Percentiles rank a stretch among this genome's conserved stretches.
Conservation (phyloP, 2,797 vertebrate species). For the Anomalospiza imberbis region DNA sequence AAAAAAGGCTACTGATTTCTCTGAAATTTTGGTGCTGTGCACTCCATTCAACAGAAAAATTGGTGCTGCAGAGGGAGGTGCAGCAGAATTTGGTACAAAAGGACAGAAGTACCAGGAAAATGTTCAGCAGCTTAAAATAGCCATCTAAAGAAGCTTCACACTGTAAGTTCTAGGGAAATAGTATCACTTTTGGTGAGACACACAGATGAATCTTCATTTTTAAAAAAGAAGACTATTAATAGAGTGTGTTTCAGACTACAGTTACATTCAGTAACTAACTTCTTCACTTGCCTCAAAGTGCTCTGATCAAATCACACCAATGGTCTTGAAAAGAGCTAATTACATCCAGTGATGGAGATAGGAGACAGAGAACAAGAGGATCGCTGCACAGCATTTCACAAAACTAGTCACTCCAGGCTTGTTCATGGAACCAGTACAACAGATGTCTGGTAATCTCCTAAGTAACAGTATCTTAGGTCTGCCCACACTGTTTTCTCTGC, state of each 20-base stretch:
- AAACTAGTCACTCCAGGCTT: background rate
- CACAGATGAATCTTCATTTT: background rate
- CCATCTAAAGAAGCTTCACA: background rate
- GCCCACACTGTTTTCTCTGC: slow-evolving; percentile 33
- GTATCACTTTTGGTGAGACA: background rate
- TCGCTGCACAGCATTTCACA: background rate
- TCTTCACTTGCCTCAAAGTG: background rate
- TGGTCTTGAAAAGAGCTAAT: background rate
- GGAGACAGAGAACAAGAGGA: background rate
- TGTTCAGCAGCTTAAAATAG: background rate
- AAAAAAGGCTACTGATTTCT: background rate
- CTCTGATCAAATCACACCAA: background rate
- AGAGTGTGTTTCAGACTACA: background rate
- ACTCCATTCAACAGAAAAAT: background rate
- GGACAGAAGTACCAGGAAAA: background rate
- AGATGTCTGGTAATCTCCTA: slow-evolving; percentile 58
- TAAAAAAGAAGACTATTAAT: background rate
- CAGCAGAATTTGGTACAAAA: background rate
- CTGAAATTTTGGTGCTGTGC: background rate
- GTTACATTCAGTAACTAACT: background rate
- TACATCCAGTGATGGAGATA: background rate
- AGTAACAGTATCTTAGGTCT: slow-evolving; percentile 37
- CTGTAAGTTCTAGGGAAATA: background rate
- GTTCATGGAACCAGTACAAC: background rate
- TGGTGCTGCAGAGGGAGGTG: background rate